Evolutionary conservation across 1,140 invertebrate genomes (phyloP).

Genomic region (Antheraea mylitta): DNA sequence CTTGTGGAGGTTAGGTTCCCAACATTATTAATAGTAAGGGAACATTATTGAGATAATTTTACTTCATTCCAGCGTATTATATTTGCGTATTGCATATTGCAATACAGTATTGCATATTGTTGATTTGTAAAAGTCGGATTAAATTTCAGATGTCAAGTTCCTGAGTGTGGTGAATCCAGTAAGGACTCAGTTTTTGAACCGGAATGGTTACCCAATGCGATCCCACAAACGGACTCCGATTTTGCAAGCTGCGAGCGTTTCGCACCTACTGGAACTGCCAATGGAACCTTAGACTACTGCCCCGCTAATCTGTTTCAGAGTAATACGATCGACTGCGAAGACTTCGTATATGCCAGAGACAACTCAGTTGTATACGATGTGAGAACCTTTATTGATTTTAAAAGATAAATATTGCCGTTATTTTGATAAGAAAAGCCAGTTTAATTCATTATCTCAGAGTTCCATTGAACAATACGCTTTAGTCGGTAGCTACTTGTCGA

Average conservation of each 20-base stretch:
- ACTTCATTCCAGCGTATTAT: no score
- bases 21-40: no score
- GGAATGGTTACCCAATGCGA: constrained; percentile 54
- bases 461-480: no score
- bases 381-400: constrained; percentile 12
- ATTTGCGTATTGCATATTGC: no score
- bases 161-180: constrained; percentile 56
- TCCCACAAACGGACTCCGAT: constrained; percentile 39
- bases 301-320: constrained; percentile 42
- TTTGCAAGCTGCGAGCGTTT: constrained; percentile 51
- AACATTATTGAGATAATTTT: no score
- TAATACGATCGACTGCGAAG: constrained; percentile 40
- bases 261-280: constrained; percentile 19
- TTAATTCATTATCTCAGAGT: no score
- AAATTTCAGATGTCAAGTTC: constrained; percentile 53
- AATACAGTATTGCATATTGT: no score
- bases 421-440: no score
- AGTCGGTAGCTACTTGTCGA: no score
- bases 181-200: constrained; percentile 32
- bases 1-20: no score
- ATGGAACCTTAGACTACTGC: constrained; percentile 43
- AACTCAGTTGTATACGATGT: constrained; percentile 70
- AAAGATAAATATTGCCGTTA: no score
- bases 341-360: constrained; percentile 52
- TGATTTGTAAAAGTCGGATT: background rate